These are phyloP conservation scores for Platichthys stellatus DNA, from an alignment of 2,113 vertebrate genomes.

Conservation along the genomic window DNA sequence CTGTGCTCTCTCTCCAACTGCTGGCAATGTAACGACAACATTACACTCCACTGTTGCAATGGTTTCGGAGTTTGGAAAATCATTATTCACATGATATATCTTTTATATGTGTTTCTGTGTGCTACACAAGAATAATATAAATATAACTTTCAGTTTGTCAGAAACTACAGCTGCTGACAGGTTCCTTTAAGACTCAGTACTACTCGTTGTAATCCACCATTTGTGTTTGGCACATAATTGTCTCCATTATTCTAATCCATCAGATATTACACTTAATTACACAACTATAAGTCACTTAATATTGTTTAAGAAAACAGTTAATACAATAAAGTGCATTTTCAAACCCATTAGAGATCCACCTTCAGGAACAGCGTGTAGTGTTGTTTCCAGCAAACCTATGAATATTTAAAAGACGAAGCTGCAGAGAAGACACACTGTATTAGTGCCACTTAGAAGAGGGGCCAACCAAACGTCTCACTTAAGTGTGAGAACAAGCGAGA, in stretches of 20 bases:
- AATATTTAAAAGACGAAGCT: conserved; percentile 8
- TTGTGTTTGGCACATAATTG: background rate
- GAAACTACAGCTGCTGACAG: background rate
- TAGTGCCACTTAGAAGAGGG: conserved; percentile 1
- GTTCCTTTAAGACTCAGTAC: background rate
- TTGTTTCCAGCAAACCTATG: conserved; percentile 3
- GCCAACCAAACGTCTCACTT: conserved; percentile 10
- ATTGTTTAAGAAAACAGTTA: background rate
- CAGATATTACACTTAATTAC: background rate
- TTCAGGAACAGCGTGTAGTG: background rate
- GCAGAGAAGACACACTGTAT: background rate
- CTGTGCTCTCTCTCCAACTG: no score
- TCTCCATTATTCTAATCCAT: background rate
- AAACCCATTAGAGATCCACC: background rate
- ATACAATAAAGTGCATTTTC: background rate
- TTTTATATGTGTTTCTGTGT: no score
- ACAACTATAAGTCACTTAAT: background rate
- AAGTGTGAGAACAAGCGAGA: conserved; percentile 40
- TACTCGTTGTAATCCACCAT: background rate
- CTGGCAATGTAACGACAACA: no score
- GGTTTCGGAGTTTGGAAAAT: background rate
- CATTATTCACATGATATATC: background rate
- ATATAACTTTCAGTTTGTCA: no score
- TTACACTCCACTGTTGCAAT: no score
- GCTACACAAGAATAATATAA: no score